Conservation (phyloP, 2,888 invertebrate species). For the Hyposoter dolosus region DNA sequence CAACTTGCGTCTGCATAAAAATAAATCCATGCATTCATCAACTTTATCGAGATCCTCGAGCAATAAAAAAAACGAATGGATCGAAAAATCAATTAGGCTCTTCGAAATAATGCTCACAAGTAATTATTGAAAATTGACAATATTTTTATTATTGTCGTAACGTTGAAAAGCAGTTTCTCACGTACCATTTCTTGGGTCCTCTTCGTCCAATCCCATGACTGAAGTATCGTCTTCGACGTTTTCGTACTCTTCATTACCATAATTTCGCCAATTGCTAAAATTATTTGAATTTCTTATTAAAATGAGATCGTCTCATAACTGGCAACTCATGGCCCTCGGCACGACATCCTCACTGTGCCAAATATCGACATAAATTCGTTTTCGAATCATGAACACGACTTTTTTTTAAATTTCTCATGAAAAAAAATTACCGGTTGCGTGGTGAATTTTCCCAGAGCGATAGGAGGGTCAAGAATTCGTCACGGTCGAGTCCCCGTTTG, state of each 20-base stretch:
- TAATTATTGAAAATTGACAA: too few species aligned
- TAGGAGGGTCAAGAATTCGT: constrained; percentile 82
- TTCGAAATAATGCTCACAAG: neutral
- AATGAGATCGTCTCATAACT: neutral
- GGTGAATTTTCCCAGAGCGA: constrained; percentile 82
- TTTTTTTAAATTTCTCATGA: neutral
- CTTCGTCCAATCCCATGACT: constrained; percentile 78
- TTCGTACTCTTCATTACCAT: constrained; percentile 81
- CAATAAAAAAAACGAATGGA: neutral
- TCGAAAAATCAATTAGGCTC: neutral
- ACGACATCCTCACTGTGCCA: neutral
- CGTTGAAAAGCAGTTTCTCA: neutral
- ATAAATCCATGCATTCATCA: neutral
- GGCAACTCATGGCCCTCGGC: neutral
- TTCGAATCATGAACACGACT: neutral
- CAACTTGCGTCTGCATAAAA: constrained; percentile 76
- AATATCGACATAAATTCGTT: neutral
- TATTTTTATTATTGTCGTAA: too few species aligned
- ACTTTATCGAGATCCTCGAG: neutral
- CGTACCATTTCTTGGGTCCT: constrained; percentile 79
- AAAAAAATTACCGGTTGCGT: constrained; percentile 76
- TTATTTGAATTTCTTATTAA: neutral
- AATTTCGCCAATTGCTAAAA: constrained; percentile 79
- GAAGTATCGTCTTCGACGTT: constrained; percentile 78
- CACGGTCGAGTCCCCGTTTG: constrained; percentile 82